phyloP scores from a whole-genome alignment of 2,797 vertebrate genomes.

The Pseudocheirus occidentalis region DNA sequence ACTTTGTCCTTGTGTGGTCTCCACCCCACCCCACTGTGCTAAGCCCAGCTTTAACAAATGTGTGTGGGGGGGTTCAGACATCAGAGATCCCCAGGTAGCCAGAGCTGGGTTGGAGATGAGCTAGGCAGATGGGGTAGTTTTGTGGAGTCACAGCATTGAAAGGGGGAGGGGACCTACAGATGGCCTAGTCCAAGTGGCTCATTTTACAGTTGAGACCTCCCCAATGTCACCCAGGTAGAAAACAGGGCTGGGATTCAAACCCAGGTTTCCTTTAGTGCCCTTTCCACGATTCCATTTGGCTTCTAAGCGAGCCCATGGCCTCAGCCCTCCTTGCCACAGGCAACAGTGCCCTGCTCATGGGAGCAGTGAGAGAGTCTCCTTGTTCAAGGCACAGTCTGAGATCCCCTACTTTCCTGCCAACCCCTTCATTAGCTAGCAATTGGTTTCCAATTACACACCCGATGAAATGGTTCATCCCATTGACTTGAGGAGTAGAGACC shows the following conservation, averaged over 20 bases:
- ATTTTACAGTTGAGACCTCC: background rate
- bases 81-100: background rate
- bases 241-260: background rate
- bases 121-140: too few relatives aligned
- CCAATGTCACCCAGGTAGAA: background rate
- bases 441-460: conserved; percentile 82
- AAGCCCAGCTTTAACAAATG: background rate
- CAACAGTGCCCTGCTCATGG: conserved; percentile 75
- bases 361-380: background rate
- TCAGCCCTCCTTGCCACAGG: accelerated
- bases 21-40: background rate
- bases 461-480: conserved; percentile 85
- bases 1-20: background rate
- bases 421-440: conserved; percentile 83
- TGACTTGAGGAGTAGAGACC: conserved; percentile 58
- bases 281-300: background rate
- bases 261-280: background rate
- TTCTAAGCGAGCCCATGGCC: background rate
- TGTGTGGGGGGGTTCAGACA: background rate
- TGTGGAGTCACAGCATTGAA: background rate
- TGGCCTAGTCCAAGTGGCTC: background rate
- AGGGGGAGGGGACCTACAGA: accelerated
- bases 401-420: conserved; percentile 79
- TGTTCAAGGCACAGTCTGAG: conserved; percentile 81
- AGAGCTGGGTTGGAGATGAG: background rate